Conservation (phyloP, 1,140 invertebrate genomes). For the Lepeophtheirus salmonis region DNA sequence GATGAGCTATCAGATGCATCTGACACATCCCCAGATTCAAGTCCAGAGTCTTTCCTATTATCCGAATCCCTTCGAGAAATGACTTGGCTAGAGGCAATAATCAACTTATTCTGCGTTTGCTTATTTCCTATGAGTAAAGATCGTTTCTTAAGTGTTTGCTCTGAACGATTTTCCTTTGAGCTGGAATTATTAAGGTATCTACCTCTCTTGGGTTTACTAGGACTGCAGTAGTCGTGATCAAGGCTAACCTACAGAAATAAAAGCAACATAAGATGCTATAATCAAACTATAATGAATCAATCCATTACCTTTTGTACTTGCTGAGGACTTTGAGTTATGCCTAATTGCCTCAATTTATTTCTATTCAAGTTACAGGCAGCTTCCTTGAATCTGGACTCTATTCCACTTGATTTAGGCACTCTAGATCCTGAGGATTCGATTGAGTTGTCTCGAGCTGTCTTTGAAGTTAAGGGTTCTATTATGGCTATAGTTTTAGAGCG, state of each 20-base stretch:
- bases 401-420: background rate
- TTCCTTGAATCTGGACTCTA: constrained; percentile 26
- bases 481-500: constrained; percentile 31
- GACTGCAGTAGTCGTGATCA: constrained; percentile 34
- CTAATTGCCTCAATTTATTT: constrained; percentile 28
- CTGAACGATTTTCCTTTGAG: background rate
- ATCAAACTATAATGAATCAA: too few relatives aligned
- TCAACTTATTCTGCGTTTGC: background rate
- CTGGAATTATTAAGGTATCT: background rate
- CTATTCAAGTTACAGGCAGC: constrained; percentile 24
- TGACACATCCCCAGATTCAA: constrained; percentile 30
- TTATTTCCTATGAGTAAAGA: background rate
- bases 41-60: constrained; percentile 28
- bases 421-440: background rate
- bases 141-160: background rate
- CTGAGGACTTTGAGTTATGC: constrained; percentile 21
- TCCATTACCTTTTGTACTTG: constrained; percentile 21
- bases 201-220: constrained; percentile 20
- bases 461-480: constrained; percentile 24
- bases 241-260: constrained; percentile 26
- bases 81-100: background rate
- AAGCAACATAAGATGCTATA: too few relatives aligned
- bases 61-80: background rate
- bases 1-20: constrained; percentile 24
- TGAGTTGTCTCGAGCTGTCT: background rate